A percentile compares a stretch with the other conserved stretches of the same genome.
These are phyloP conservation scores for Hycleus phaleratus DNA, from an alignment of 1,140 invertebrate genomes.

Conservation along the genomic window DNA sequence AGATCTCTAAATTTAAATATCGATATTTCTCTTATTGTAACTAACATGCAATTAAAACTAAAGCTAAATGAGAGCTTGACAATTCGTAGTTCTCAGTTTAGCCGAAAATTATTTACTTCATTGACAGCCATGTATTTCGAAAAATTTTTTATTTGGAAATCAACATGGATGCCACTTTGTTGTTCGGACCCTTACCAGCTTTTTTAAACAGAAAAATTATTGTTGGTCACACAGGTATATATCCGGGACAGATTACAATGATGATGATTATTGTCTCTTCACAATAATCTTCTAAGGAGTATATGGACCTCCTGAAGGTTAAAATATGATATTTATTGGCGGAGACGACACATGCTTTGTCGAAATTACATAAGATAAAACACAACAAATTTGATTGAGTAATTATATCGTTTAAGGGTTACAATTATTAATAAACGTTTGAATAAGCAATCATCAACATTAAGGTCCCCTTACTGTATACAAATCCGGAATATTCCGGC, in stretches of 20 bases:
- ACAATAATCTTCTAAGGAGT: constrained; percentile 42
- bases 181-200: constrained; percentile 46
- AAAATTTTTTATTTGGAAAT: no score
- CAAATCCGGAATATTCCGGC: constrained; percentile 6
- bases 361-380: constrained; percentile 13
- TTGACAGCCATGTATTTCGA: constrained; percentile 1
- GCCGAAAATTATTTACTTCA: constrained; percentile 15
- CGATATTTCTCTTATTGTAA: constrained; percentile 10
- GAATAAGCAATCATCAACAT: constrained; percentile 20
- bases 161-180: constrained; percentile 28
- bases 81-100: constrained; percentile 18
- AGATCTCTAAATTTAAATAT: constrained; percentile 15
- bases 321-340: constrained; percentile 17
- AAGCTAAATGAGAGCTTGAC: constrained; percentile 19
- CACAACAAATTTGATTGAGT: constrained; percentile 14
- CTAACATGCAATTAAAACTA: constrained; percentile 28
- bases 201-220: constrained; percentile 28
- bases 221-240: constrained; percentile 21
- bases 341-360: constrained; percentile 15
- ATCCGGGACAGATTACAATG: constrained; percentile 28
- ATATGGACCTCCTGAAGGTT: constrained; percentile 24
- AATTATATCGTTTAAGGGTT: constrained; percentile 9
- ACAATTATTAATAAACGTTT: background rate
- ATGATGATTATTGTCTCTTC: constrained; percentile 44
- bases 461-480: constrained; percentile 30